These are phyloP conservation scores for Mustelus asterias DNA, from an alignment of 2,113 vertebrate genomes.

Conservation along the genomic window DNA sequence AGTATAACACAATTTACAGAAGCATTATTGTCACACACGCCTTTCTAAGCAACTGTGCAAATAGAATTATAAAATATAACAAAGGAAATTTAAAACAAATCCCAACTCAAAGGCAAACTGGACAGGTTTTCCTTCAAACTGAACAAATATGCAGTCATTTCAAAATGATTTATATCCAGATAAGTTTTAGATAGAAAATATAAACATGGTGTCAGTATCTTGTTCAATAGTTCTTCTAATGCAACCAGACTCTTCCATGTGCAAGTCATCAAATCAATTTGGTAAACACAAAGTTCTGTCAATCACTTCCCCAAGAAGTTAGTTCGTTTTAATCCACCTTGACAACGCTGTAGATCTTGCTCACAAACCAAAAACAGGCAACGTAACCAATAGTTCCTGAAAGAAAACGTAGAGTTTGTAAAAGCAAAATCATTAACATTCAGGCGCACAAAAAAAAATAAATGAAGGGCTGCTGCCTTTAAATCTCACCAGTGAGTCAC, in stretches of 20 bases:
- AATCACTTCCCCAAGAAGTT: slow-evolving; percentile 51
- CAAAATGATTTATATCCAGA: slow-evolving; percentile 6
- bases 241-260: slow-evolving; percentile 2
- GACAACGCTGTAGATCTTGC: slow-evolving; percentile 99
- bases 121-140: not conserved
- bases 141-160: not conserved
- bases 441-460: slow-evolving; percentile 46
- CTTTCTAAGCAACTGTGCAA: not conserved
- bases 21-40: not conserved
- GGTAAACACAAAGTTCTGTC: slow-evolving; percentile 2
- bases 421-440: slow-evolving; percentile 40
- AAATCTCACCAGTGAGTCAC: slow-evolving; percentile 46
- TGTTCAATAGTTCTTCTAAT: slow-evolving; percentile 14
- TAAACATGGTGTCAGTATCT: not conserved
- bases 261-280: not conserved
- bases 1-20: not conserved
- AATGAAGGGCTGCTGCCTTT: not conserved
- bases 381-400: slow-evolving; percentile 97
- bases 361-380: slow-evolving; percentile 98
- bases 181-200: slow-evolving; percentile 4
- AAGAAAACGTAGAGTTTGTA: slow-evolving; percentile 19
- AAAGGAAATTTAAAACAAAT: not conserved
- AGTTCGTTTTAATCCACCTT: slow-evolving; percentile 76
- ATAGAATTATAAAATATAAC: slow-evolving; percentile 1
- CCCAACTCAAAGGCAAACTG: not conserved